Conservation (phyloP, 2,888 invertebrate species). For the Frankliniella intonsa region DNA sequence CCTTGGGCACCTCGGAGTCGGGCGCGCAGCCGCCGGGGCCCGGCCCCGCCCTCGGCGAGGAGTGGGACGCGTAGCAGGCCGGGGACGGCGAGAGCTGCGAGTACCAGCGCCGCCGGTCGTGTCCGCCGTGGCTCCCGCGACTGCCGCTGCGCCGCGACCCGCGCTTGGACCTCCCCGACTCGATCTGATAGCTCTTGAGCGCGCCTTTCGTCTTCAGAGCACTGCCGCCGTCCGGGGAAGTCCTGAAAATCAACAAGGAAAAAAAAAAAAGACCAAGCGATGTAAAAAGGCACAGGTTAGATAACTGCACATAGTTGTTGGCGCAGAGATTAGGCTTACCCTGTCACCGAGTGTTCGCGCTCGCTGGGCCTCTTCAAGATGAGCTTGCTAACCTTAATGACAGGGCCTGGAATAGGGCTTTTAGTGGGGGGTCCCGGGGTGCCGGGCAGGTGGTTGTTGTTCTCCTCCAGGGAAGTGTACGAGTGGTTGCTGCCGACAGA, state of each 20-base stretch:
- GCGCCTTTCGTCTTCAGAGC: background rate
- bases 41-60: background rate
- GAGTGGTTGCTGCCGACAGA: background rate
- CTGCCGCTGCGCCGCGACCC: background rate
- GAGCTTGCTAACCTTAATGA: background rate
- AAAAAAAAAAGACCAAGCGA: no score
- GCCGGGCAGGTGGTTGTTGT: background rate
- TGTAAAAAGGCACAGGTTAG: no score
- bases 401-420: background rate
- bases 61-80: background rate
- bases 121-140: background rate
- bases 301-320: no score
- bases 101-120: background rate
- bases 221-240: background rate
- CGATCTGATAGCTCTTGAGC: background rate
- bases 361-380: background rate
- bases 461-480: background rate
- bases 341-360: no score
- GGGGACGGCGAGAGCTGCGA: background rate
- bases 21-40: background rate
- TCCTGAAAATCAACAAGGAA: background rate
- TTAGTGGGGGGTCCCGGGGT: background rate
- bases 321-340: no score
- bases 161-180: background rate
- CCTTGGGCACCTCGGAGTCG: constrained; percentile 4